Percentiles rank a stretch among this genome's conserved stretches.
Conservation (phyloP, 1,140 invertebrate species). For the Acromyrmex echinatior region DNA sequence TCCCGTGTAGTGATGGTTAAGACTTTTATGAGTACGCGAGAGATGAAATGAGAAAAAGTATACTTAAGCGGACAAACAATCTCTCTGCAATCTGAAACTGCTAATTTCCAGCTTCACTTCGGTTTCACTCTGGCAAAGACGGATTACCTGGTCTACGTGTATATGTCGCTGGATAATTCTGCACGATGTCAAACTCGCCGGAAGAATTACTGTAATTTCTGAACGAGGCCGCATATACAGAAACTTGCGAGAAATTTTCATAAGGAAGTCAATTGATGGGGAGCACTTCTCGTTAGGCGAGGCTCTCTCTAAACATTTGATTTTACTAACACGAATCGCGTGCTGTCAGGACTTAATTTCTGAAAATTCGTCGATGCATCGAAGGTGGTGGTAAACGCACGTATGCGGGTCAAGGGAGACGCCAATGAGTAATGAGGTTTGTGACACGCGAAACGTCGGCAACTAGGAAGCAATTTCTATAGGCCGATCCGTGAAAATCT, state of each 20-base stretch:
- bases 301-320: constrained; percentile 49
- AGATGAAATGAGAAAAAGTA: not conserved
- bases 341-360: constrained; percentile 18
- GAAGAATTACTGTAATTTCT: constrained; percentile 42
- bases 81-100: constrained; percentile 3
- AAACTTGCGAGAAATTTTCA: constrained; percentile 34
- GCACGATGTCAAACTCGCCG: constrained; percentile 1
- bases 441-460: constrained; percentile 51
- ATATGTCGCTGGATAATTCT: constrained; percentile 12
- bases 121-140: constrained; percentile 4
- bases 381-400: not conserved
- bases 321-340: not conserved
- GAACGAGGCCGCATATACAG: not conserved
- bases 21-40: not conserved
- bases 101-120: constrained; percentile 12
- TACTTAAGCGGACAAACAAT: not conserved
- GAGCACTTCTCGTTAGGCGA: not conserved
- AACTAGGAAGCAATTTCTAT: constrained; percentile 62
- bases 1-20: not conserved
- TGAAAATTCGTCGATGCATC: constrained; percentile 41
- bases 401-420: constrained; percentile 59
- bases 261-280: constrained; percentile 2
- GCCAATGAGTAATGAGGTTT: constrained; percentile 63
- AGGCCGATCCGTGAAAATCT: constrained; percentile 68
- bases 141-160: constrained; percentile 5